These are phyloP conservation scores for Psittacula echo DNA, from an alignment of 2,797 vertebrate species.

Conservation along the genomic window DNA sequence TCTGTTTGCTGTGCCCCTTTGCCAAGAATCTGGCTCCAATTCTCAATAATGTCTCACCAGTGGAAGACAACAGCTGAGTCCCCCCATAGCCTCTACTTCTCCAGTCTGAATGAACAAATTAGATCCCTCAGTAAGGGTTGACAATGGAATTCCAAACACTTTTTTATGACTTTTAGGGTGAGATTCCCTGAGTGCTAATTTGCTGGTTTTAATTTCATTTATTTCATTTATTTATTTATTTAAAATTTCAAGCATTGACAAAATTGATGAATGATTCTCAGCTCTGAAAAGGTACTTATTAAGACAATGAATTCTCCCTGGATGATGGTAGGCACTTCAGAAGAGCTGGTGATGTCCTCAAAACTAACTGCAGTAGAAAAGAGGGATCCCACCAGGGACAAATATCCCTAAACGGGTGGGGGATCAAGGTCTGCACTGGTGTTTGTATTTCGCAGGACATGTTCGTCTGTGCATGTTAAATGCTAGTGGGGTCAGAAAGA, in stretches of 20 bases:
- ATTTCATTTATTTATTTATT: neutral
- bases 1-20: neutral
- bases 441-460: neutral
- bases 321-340: accelerated
- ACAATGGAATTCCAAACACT: neutral
- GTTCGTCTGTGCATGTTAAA: accelerated
- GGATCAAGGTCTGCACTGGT: neutral
- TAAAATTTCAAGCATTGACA: neutral
- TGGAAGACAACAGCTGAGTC: neutral
- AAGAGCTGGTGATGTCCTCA: neutral
- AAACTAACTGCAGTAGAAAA: neutral
- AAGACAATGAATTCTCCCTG: neutral
- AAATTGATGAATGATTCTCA: neutral
- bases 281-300: neutral
- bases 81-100: neutral
- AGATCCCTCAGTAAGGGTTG: neutral
- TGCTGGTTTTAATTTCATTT: neutral
- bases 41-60: neutral
- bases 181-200: neutral
- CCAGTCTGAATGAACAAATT: neutral
- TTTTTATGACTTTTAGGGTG: neutral
- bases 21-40: neutral
- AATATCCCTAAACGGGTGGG: neutral
- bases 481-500: neutral
- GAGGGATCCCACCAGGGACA: neutral